phyloP scores from a whole-genome alignment of 2,113 vertebrate genomes.

The Arizona elegans region DNA sequence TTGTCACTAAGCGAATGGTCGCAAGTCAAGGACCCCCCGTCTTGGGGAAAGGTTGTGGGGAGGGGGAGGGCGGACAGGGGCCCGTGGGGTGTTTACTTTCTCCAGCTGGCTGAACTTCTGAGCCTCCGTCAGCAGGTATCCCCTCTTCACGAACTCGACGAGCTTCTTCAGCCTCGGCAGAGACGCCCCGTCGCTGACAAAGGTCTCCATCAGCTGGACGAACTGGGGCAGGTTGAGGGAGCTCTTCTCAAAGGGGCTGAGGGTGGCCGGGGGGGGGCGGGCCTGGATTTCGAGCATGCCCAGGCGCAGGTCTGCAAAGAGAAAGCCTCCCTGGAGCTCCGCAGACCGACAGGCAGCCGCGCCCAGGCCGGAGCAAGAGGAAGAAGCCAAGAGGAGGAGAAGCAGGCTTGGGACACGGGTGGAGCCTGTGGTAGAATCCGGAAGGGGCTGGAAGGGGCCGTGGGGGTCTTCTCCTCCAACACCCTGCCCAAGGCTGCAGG shows the following conservation, averaged over 20 bases:
- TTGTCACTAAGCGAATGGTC: not conserved
- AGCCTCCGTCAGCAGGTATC: constrained; percentile 70
- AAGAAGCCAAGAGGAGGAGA: no score
- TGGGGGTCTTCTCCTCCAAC: no score
- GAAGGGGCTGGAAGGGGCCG: no score
- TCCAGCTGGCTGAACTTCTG: constrained; percentile 62
- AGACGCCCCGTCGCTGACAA: constrained; percentile 60
- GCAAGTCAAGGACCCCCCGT: no score
- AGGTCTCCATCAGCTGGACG: constrained; percentile 74
- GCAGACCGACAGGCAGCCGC: no score
- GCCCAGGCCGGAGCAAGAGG: no score
- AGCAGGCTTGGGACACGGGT: accelerated
- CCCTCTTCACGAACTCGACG: constrained; percentile 59
- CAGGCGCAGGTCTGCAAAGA: constrained; percentile 57
- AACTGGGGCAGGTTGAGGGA: constrained; percentile 69
- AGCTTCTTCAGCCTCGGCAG: constrained; percentile 58
- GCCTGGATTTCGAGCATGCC: constrained; percentile 59
- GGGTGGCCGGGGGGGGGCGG: constrained; percentile 11
- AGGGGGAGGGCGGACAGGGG: not conserved
- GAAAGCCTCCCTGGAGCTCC: not conserved
- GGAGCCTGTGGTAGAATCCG: no score
- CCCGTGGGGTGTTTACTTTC: constrained; percentile 54
- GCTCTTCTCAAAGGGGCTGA: constrained; percentile 58
- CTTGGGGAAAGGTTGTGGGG: no score
- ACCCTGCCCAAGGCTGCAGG: no score